Base-by-base conservation (phyloP, 2,888 invertebrate genomes). In the Microchrysa polita region DNA sequence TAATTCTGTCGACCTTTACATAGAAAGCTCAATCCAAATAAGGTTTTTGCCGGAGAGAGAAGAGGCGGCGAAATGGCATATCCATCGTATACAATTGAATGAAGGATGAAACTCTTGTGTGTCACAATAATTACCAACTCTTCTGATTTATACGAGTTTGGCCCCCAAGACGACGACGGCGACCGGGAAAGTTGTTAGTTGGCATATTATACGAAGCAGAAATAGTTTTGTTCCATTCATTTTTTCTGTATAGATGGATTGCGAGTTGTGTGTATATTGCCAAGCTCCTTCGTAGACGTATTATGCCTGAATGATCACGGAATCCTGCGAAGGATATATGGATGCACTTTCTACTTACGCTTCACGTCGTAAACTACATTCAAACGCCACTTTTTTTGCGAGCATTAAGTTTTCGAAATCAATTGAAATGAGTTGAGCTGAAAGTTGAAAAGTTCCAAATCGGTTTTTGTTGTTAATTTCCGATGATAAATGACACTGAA, bases 381-480 rank as follows among this genome's bases (percentile, higher is more conserved):
- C n/a, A n/a, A n/a, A n/a, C n/a, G n/a, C n/a, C n/a, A n/a, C n/a
- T n/a, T n/a, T n/a, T n/a, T 34, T 69, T 55, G 69, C 57, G 40
- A 42, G 18, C 55, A 69, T n/a, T 55, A 69, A 57, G 69, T 69
- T n/a, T n/a, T 55, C 55, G 34, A 40, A 42, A 69, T 69, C 69
- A 69, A 69, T 69, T 69, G 69, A 69, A 69, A 69, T 57, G 57
- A 69, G 69, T 69, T 69, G n/a, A n/a, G n/a, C n/a, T n/a, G n/a
- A n/a, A n/a, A n/a, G 69, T 69, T 69, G 69, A 55, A n/a, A 57
- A 69, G 55, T 72, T 61, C 72, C 44, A 72, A 72, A 72, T 72
- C 61, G 72, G 60, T 72, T 72, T 72, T 72, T 72, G 72, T 72
- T 72, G 72, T 44, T 60, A 72, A 72, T 72, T 60, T 72, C 48